phyloP scores from a whole-genome alignment of 2,113 vertebrate genomes.

The Nerophis ophidion region DNA sequence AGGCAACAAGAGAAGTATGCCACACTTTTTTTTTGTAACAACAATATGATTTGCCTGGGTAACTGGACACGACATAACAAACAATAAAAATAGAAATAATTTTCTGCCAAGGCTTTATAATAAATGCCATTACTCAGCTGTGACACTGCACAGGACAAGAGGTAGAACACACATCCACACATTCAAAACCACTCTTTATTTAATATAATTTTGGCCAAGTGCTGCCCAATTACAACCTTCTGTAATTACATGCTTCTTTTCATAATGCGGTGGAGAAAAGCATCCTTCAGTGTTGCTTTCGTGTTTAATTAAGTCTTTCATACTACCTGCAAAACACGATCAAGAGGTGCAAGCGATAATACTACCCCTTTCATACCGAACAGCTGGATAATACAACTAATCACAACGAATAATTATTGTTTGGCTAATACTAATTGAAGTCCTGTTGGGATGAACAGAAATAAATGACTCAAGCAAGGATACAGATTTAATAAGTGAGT shows the following conservation, averaged over 20 bases:
- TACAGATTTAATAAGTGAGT: too few species aligned
- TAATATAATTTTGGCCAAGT: slow-evolving; percentile 59
- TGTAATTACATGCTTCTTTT: slow-evolving; percentile 66
- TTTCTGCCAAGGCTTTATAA: too few species aligned
- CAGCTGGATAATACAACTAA: background rate
- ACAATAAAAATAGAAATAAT: too few species aligned
- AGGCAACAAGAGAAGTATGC: too few species aligned
- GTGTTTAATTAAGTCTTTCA: slow-evolving; percentile 54
- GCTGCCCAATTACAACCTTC: slow-evolving; percentile 63
- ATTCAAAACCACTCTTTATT: slow-evolving; percentile 39
- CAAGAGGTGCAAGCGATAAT: slow-evolving; percentile 35
- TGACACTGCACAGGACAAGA: background rate
- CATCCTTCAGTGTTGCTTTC: slow-evolving; percentile 36
- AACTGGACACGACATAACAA: too few species aligned
- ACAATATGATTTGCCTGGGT: too few species aligned
- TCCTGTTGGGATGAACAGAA: slow-evolving; percentile 10
- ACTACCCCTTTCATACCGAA: slow-evolving; percentile 40
- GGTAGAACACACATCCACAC: background rate
- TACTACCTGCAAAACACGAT: slow-evolving; percentile 46
- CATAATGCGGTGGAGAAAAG: slow-evolving; percentile 58
- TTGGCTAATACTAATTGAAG: slow-evolving; percentile 9
- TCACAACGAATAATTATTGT: slow-evolving; percentile 12
- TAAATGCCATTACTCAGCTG: too few species aligned
- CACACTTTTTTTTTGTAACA: too few species aligned
- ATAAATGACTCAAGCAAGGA: too few species aligned